phyloP scores from a whole-genome alignment of 37 sponge, comb jelly and placozoan species.

The Dysidea cf. avara region DNA sequence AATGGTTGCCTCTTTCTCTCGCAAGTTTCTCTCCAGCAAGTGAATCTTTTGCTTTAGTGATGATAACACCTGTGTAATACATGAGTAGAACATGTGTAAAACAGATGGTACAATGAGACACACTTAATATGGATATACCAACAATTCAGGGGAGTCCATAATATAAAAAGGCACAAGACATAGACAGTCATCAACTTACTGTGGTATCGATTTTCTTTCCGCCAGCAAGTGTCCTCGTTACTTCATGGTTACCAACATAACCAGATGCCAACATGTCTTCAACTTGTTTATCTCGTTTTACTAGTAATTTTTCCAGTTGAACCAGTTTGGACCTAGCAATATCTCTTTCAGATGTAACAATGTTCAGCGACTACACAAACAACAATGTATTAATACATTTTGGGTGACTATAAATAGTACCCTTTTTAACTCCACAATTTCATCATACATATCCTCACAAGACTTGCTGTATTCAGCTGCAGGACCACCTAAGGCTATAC shows the following conservation, averaged over 20 bases:
- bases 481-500: no score
- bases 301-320: slow-evolving; percentile 13
- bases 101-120: not conserved
- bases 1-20: slow-evolving; percentile 55
- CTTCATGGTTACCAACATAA: slow-evolving; percentile 37
- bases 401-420: no score
- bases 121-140: not conserved
- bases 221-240: slow-evolving; percentile 37
- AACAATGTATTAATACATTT: no score
- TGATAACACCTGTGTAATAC: slow-evolving; percentile 14
- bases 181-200: no score
- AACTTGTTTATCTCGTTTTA: slow-evolving; percentile 59
- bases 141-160: not conserved
- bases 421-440: no score
- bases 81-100: not conserved
- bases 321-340: no score
- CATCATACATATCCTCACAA: no score
- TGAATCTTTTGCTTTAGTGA: slow-evolving; percentile 53
- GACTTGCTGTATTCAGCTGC: no score
- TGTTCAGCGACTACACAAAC: no score
- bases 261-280: slow-evolving; percentile 63
- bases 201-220: slow-evolving; percentile 6
- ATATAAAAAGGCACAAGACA: no score
- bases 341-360: no score
- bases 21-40: slow-evolving; percentile 37